These are phyloP conservation scores for Polypedilum pembai DNA, from an alignment of 1,140 invertebrate genomes.

Conservation along the genomic window DNA sequence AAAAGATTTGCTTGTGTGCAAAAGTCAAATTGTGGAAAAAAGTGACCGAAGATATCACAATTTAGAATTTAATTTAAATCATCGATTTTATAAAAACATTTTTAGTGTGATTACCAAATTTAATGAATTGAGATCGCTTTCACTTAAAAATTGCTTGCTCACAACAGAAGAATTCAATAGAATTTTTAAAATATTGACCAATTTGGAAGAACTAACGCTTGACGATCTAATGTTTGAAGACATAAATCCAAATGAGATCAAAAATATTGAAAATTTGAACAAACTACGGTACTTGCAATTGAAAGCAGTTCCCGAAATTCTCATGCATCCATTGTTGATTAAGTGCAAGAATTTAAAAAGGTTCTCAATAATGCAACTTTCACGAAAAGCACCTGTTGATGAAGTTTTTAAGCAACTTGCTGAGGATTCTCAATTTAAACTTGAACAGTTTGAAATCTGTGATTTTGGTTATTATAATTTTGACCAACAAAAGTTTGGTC, in stretches of 20 bases:
- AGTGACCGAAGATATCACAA: not conserved
- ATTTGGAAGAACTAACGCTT: not conserved
- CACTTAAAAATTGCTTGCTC: not conserved
- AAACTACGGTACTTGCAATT: not conserved
- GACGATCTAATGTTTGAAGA: not conserved
- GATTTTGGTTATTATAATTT: conserved; percentile 8
- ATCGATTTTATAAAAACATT: not conserved
- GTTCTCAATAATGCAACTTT: not conserved
- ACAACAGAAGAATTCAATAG: not conserved
- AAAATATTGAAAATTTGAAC: not conserved
- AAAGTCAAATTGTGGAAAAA: not conserved
- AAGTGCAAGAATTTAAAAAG: not conserved
- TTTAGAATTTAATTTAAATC: not conserved
- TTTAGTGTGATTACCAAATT: not conserved
- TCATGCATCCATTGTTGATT: not conserved
- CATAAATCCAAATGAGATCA: not conserved
- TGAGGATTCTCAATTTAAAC: not conserved
- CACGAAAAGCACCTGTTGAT: not conserved
- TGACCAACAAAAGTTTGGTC: not conserved
- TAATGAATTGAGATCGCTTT: not conserved
- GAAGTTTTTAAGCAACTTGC: not conserved
- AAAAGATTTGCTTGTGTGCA: not conserved
- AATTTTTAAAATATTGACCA: not conserved
- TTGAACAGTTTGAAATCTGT: not conserved
- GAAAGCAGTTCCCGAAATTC: not conserved